Evolutionary conservation across 2,113 vertebrate genomes (phyloP), one percentile per base, ranked within the genome.

Genomic region (Anoplopoma fimbria): DNA sequence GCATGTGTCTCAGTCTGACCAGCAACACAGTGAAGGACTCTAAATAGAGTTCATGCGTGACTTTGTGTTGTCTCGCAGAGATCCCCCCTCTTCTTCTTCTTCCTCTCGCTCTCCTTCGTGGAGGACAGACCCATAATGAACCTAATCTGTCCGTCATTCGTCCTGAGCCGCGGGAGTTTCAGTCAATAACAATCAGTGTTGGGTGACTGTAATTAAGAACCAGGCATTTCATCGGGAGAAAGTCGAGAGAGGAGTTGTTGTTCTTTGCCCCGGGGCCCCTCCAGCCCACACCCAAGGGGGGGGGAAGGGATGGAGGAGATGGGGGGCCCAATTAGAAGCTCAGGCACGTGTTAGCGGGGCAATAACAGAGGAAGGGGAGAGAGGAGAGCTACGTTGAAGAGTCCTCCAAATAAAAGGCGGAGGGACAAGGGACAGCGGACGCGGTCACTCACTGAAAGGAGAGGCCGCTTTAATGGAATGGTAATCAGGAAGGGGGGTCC

Each of bases 171-270:
- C 90, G 92, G 93, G 94, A 95, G 90, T 89, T 92, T 94, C 94
- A 92, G 94, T 96, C 95, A 95, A 96, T 96, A 96, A 95, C 95
- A 95, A 96, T 96, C 95, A 95, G 95, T 91, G 94, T 95, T 94
- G 93, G 93, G 93, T 91, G 93, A 95, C 94, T 95, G 95, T 95
- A 95, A 96, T 95, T 96, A 96, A 95, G 94, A 95, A 90, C 85
- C 91, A 93, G 90, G 89, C 93, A 92, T 95, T 92, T 95, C 94
- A 93, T 93, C 93, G 94, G 94, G 92, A 93, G 92, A 93, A 91
- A 91, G 94, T 92, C 78, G 76, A 76, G 84, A 67, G 51, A 88
- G 64, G 83, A 76, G 91, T 83, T 83, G 82, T 79, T 61, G 70
- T 86, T 83, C 77, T 84, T 83, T 79, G 84, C 84, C 90, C 89